These are phyloP conservation scores for Sclerurus mexicanus DNA, from an alignment of 2,113 vertebrate genomes.

Conservation along the genomic window DNA sequence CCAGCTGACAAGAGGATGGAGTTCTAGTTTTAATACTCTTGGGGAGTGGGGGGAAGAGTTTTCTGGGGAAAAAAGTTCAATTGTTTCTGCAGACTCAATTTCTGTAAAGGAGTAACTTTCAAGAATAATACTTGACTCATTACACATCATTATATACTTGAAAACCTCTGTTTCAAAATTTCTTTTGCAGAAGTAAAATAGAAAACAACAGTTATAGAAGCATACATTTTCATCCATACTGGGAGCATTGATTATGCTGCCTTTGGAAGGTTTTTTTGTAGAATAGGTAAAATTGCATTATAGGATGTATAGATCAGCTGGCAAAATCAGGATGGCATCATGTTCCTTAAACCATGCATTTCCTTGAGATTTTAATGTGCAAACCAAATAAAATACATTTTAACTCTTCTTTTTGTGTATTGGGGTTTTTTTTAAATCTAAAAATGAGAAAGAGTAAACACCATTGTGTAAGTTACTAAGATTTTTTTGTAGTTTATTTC, in stretches of 20 bases:
- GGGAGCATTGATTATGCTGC: not conserved
- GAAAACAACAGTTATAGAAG: not conserved
- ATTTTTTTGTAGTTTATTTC: not conserved
- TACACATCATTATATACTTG: not conserved
- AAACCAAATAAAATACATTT: not conserved
- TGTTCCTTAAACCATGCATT: not conserved
- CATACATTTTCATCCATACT: not conserved
- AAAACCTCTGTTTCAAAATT: not conserved
- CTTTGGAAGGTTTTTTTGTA: not conserved
- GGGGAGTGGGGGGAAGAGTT: not conserved
- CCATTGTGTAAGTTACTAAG: not conserved
- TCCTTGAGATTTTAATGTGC: not conserved
- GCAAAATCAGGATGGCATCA: not conserved
- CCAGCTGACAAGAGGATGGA: not conserved
- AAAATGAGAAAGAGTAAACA: not conserved
- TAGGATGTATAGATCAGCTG: rapidly evolving
- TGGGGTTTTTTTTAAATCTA: not conserved
- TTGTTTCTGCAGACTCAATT: not conserved
- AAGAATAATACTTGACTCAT: not conserved
- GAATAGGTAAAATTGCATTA: not conserved
- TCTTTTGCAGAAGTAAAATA: not conserved
- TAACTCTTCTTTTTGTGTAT: not conserved
- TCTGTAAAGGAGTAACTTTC: not conserved
- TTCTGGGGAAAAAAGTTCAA: not conserved
- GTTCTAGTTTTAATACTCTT: not conserved